Evolutionary conservation across 1,140 invertebrate species (phyloP).

Genomic region (Prorops nasuta): DNA sequence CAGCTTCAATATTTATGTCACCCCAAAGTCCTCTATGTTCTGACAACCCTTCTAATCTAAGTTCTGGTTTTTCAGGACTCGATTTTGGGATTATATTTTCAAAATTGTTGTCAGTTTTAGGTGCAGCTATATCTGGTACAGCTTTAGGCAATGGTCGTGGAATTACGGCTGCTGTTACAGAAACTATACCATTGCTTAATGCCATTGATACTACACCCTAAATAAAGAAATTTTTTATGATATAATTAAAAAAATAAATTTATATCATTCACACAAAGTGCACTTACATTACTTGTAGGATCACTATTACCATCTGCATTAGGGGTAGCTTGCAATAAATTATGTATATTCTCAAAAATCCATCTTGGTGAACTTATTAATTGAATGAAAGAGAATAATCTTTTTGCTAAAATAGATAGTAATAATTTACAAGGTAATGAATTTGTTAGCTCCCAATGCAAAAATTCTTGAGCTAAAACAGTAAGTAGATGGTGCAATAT

Average conservation of each 20-base stretch:
- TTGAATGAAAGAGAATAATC: constrained; percentile 48
- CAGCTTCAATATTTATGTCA: constrained; percentile 31
- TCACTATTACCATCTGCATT: not conserved
- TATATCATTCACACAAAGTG: not conserved
- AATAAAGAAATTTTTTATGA: constrained; percentile 1
- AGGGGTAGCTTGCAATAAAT: constrained; percentile 21
- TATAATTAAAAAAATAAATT: not conserved
- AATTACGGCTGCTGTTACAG: constrained; percentile 44
- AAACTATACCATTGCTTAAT: constrained; percentile 38
- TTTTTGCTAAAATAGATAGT: constrained; percentile 62
- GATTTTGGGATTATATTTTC: constrained; percentile 4
- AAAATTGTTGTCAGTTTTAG: constrained; percentile 5
- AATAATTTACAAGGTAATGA: constrained; percentile 65
- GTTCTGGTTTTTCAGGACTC: constrained; percentile 19
- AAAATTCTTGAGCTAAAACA: constrained; percentile 61
- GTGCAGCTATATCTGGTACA: constrained; percentile 9
- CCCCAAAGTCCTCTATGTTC: constrained; percentile 46
- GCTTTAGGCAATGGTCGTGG: constrained; percentile 37
- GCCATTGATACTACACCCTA: constrained; percentile 34
- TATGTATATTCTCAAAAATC: constrained; percentile 33
- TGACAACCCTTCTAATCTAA: constrained; percentile 39
- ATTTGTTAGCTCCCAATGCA: constrained; percentile 67
- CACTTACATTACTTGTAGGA: not conserved
- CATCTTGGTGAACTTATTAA: constrained; percentile 38
- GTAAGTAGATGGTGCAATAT: constrained; percentile 60